A percentile compares a stretch with the other conserved stretches of the same genome.
Conservation (phyloP, 2,113 vertebrate species). For the Numida meleagris region DNA sequence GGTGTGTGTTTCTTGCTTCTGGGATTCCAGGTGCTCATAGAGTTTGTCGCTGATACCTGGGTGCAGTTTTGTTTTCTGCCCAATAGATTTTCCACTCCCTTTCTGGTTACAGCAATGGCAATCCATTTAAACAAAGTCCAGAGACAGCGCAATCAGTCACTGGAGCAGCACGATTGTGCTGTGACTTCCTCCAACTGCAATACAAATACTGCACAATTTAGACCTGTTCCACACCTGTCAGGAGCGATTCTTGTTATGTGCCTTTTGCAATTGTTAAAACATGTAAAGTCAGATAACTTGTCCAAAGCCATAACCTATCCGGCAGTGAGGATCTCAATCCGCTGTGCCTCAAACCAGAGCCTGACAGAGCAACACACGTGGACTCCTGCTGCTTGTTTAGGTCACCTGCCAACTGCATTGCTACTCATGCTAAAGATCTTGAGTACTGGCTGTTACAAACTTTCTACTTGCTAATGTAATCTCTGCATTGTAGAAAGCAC, state of each 20-base stretch:
- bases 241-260: background rate
- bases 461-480: background rate
- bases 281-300: accelerated
- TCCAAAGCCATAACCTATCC: background rate
- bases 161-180: background rate
- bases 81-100: background rate
- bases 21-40: background rate
- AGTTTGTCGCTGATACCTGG: background rate
- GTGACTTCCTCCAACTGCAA: background rate
- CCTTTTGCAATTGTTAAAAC: background rate
- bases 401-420: background rate
- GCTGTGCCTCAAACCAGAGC: background rate
- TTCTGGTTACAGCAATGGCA: background rate
- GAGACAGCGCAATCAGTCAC: background rate
- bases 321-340: background rate
- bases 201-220: background rate
- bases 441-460: background rate
- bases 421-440: background rate
- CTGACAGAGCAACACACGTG: background rate
- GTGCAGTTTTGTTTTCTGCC: background rate
- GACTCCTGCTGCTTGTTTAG: background rate
- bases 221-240: background rate
- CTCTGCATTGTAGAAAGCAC: background rate
- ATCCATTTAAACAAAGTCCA: background rate
- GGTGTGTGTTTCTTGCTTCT: background rate